Base-by-base conservation (phyloP, 2,113 vertebrate species). In the Ceratotherium simum region DNA sequence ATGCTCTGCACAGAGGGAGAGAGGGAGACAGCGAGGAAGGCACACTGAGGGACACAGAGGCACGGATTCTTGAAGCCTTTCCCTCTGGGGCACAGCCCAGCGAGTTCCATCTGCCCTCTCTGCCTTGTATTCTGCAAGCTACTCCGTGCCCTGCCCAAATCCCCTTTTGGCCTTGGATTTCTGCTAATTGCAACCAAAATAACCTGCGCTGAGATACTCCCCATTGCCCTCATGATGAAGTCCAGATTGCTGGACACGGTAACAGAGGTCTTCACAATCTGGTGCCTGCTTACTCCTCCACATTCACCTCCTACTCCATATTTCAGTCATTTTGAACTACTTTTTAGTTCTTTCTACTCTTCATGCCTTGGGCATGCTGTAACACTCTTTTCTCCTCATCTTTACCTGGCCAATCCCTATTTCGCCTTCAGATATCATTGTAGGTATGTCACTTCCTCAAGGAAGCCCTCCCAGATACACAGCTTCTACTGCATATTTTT, bases 171-270 rank as follows among this genome's bases (percentile, higher is more conserved):
- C n/a, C 27, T 87, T 92, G 87, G n/a, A 70, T 73, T 96, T 81
- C 70, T 95, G 79, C 65, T 93, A 85, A 94, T 56, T 94, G 88
- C 60, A 88, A 92, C n/a, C 64, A 54, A 94, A 90, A 81, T 84
- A 95, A 81, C 65, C 58, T 56, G 67, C 11, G 12, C 31, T 0
- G 54, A 97, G 91, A 67, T 51, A 48, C 46, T 93, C 17, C 12
- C 70, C 16, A 3, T 20, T 54, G 72, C 69, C 25, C 51, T 83
- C 23, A 5, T 33, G 80, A 92, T 80, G 70, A 82, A 91, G 62
- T 76, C 65, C 76, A 91, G 91, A 97, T 81, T 72, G 54, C 76
- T 42, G 70, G 60, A 67, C 39, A 18, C 1, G 7, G 90, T 29
- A 67, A 83, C 29, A 58, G 65, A 67, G 16, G 5, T 70, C 36